phyloP scores from a whole-genome alignment of 1,140 invertebrate species.

The Drosophila auraria region DNA sequence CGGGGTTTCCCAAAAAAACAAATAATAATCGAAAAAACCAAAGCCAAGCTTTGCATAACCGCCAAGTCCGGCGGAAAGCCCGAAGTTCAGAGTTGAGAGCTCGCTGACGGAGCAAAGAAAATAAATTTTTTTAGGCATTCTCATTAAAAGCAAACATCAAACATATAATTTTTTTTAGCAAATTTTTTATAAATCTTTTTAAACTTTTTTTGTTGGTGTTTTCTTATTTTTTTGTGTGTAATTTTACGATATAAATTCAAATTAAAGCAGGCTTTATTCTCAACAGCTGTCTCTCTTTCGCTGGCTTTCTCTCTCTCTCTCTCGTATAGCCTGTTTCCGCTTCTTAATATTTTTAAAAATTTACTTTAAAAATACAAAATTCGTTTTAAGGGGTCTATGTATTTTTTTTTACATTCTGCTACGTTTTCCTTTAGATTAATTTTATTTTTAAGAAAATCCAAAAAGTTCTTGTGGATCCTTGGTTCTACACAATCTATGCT shows the following conservation, averaged over 20 bases:
- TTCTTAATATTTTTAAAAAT: conserved; percentile 80
- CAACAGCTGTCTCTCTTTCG: conserved; percentile 48
- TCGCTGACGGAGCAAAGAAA: conserved; percentile 52
- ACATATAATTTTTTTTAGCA: conserved; percentile 69
- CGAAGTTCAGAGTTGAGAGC: conserved; percentile 1
- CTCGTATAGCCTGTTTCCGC: conserved; percentile 21
- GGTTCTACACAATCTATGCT: conserved; percentile 48
- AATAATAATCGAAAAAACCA: conserved; percentile 21
- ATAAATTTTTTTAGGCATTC: conserved; percentile 44
- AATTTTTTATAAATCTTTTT: conserved; percentile 75
- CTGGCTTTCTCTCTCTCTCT: conserved; percentile 41
- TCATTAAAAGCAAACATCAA: conserved; percentile 76
- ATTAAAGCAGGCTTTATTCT: conserved; percentile 60
- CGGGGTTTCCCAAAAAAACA: conserved; percentile 56
- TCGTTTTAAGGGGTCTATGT: conserved; percentile 9
- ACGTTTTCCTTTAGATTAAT: conserved; percentile 39
- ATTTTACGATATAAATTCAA: conserved; percentile 72
- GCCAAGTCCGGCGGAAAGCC: conserved; percentile 20
- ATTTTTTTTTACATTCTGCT: conserved; percentile 37
- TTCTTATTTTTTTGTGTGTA: conserved; percentile 51
- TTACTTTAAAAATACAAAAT: conserved; percentile 79
- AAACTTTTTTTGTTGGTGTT: conserved; percentile 68
- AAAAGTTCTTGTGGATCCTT: conserved; percentile 31
- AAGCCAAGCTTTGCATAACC: conserved; percentile 34
- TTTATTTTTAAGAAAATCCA: conserved; percentile 45